Conservation (phyloP, 2,888 invertebrate species). For the Mesoligia furuncula region DNA sequence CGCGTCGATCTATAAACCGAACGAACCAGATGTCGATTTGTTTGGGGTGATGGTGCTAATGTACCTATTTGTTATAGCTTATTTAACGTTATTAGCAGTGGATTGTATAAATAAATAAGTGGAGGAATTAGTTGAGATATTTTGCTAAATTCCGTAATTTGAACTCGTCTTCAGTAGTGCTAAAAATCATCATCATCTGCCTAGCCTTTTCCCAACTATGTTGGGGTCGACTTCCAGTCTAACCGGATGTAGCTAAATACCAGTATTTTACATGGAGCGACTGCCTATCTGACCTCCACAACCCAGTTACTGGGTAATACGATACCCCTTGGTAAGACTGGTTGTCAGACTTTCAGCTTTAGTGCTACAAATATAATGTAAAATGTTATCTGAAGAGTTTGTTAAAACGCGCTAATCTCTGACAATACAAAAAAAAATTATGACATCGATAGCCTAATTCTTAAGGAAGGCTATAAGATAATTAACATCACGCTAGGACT, state of each 20-base stretch:
- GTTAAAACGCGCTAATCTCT: no score
- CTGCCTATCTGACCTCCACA: no score
- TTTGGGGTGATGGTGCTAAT: slow-evolving; percentile 57
- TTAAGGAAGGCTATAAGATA: not conserved
- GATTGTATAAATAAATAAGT: slow-evolving; percentile 36
- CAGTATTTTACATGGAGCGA: no score
- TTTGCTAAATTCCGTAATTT: not conserved
- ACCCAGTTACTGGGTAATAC: no score
- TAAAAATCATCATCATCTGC: no score
- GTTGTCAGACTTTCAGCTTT: no score
- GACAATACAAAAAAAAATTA: no score
- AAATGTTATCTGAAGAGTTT: not conserved
- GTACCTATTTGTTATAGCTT: slow-evolving; percentile 49
- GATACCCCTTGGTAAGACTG: no score
- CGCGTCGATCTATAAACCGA: slow-evolving; percentile 34
- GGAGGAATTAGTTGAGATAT: slow-evolving; percentile 13
- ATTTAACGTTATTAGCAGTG: slow-evolving; percentile 49
- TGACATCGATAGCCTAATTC: not conserved
- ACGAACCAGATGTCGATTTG: slow-evolving; percentile 61
- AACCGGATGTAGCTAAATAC: no score
- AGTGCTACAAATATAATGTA: not conserved
- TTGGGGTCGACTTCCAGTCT: no score
- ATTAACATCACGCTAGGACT: not conserved
- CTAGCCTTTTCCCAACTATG: no score
- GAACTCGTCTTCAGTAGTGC: not conserved